Conservation (phyloP, 1,140 invertebrate species). For the Oreohelix idahoensis region DNA sequence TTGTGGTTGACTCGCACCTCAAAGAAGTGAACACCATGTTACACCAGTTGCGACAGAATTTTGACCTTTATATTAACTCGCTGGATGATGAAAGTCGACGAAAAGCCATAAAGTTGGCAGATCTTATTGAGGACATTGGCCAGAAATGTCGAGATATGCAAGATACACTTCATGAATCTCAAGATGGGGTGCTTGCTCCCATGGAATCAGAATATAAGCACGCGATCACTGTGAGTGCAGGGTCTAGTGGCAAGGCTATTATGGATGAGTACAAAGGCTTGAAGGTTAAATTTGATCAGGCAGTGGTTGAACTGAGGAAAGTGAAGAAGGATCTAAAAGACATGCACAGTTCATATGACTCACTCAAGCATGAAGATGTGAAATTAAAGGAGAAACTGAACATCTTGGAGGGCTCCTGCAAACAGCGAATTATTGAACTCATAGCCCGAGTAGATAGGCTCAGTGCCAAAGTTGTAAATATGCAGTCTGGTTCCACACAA, state of each 20-base stretch:
- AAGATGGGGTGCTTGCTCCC: neutral
- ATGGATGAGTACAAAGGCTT: constrained; percentile 57
- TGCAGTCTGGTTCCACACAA: constrained; percentile 30
- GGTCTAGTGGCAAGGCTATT: constrained; percentile 48
- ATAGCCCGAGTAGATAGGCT: constrained; percentile 54
- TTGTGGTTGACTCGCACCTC: constrained; percentile 58
- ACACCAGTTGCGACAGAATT: constrained; percentile 49
- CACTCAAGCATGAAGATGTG: constrained; percentile 52
- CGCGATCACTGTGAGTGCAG: constrained; percentile 40
- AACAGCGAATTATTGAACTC: constrained; percentile 45
- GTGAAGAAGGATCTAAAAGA: constrained; percentile 55
- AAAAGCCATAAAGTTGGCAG: constrained; percentile 45
- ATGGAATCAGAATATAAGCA: constrained; percentile 40
- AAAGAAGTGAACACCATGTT: constrained; percentile 58
- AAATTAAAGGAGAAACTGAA: constrained; percentile 51
- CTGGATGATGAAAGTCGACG: constrained; percentile 47
- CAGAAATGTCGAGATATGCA: constrained; percentile 55
- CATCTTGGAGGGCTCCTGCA: constrained; percentile 51
- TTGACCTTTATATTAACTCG: constrained; percentile 49
- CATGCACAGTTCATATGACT: constrained; percentile 47
- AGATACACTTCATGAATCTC: constrained; percentile 56
- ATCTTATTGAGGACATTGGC: constrained; percentile 56
- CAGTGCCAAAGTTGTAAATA: constrained; percentile 46
- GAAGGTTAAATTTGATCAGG: constrained; percentile 57
- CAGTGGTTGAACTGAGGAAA: constrained; percentile 55